phyloP scores from a whole-genome alignment of 2,113 vertebrate genomes.

The Kryptolebias marmoratus region DNA sequence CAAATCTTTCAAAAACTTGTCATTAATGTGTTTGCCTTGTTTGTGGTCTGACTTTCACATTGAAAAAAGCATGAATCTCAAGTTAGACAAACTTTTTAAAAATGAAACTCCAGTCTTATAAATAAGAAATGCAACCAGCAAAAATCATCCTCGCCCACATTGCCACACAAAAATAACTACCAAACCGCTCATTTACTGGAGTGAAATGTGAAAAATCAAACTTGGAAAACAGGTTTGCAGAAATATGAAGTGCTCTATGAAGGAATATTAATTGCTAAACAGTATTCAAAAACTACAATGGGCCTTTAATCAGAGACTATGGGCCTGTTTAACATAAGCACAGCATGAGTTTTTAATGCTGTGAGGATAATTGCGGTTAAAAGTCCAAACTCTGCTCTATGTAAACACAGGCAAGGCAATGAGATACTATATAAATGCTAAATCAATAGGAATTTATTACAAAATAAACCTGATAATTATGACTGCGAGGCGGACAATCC shows the following conservation, averaged over 20 bases:
- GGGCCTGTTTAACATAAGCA: background rate
- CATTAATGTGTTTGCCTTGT: background rate
- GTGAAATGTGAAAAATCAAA: background rate
- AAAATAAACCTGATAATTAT: slow-evolving; percentile 9
- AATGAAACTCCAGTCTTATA: background rate
- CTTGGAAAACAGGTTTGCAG: background rate
- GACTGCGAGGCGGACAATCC: background rate
- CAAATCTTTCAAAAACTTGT: background rate
- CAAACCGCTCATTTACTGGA: background rate
- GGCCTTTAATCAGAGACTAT: slow-evolving; percentile 9
- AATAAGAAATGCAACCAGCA: slow-evolving; percentile 5
- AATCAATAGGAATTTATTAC: slow-evolving; percentile 25
- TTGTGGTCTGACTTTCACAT: slow-evolving; percentile 3
- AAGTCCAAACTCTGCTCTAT: slow-evolving; percentile 2
- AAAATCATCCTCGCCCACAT: slow-evolving; percentile 4
- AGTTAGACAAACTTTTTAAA: background rate
- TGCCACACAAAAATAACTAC: background rate
- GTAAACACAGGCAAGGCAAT: background rate
- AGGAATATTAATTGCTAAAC: slow-evolving; percentile 6
- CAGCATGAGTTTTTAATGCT: slow-evolving; percentile 19
- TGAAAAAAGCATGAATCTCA: background rate
- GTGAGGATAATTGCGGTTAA: slow-evolving; percentile 20
- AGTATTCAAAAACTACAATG: slow-evolving; percentile 15
- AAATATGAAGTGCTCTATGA: background rate
- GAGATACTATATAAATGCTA: slow-evolving; percentile 1